phyloP scores from a whole-genome alignment of 2,888 invertebrate genomes.

The Lasioglossum morio region DNA sequence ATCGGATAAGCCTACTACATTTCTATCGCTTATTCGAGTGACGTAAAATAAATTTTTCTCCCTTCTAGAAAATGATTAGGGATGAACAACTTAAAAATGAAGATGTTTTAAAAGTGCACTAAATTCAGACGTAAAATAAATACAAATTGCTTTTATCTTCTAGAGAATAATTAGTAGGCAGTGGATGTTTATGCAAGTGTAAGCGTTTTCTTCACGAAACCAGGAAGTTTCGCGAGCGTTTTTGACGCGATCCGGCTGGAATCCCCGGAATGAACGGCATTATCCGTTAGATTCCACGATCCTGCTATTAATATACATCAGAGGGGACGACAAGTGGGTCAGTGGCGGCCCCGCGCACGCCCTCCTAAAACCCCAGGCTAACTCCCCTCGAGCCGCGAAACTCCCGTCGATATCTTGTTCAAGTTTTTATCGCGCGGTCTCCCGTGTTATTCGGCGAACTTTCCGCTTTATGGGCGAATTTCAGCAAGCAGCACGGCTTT shows the following conservation, averaged over 20 bases:
- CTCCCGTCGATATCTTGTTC: slow-evolving; percentile 12
- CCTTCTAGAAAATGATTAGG: too few species aligned
- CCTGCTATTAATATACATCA: slow-evolving; percentile 26
- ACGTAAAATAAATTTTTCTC: not conserved
- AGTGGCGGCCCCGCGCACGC: slow-evolving; percentile 12
- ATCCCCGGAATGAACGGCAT: slow-evolving; percentile 21
- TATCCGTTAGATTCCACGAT: slow-evolving; percentile 16
- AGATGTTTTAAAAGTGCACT: too few species aligned
- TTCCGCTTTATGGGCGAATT: slow-evolving; percentile 11
- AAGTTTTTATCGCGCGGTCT: not conserved
- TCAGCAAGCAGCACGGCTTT: not conserved
- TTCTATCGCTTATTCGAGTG: not conserved
- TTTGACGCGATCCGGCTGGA: slow-evolving; percentile 17
- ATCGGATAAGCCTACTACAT: not conserved
- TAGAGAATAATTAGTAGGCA: too few species aligned
- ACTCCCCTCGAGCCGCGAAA: slow-evolving; percentile 13
- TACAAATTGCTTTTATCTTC: too few species aligned
- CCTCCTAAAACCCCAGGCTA: not conserved
- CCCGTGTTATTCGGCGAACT: not conserved
- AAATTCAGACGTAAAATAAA: too few species aligned
- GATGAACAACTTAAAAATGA: too few species aligned
- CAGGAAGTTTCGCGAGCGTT: slow-evolving; percentile 36
- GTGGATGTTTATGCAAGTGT: too few species aligned
- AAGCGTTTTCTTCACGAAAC: slow-evolving; percentile 41
- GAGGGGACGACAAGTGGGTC: slow-evolving; percentile 29